Evolutionary conservation across 2,797 vertebrate genomes (phyloP), one percentile per base, ranked within the genome.

Genomic region (Cossypha polioptera): DNA sequence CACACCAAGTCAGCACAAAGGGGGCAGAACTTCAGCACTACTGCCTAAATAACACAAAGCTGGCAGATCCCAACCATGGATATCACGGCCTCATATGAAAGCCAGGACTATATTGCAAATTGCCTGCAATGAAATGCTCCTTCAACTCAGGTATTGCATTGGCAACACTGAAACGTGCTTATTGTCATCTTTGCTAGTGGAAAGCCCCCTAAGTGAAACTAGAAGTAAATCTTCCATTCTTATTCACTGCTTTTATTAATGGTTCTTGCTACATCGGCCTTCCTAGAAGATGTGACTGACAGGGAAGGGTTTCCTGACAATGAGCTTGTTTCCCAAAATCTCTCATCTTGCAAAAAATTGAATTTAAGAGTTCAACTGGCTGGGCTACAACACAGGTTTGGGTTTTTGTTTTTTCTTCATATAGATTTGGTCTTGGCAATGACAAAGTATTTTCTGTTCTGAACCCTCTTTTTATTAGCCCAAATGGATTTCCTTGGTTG

Each of bases 401-500:
- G 8, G 28, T 51, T 51, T 51, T 51, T 24, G 20, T 25, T 13
- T 31, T 42, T 28, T 38, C 6, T 4, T 0, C 1, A 6, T 19
- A 68, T 4, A 53, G 12, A 82, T 87, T 85, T 59, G 63, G 2
- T 43, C 53, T 87, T 88, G 48, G 55, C 28, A 88, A 86, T 48
- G 31, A 77, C 28, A 33, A 71, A 87, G 42, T 77, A 53, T 43
- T 94, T 67, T 88, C 87, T 92, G 48, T 58, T 88, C 67, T 69
- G 62, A 78, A 57, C 19, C 8, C 29, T 63, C 55, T 71, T 94
- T 95, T 91, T 47, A 74, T 69, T 61, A 77, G 42, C 29, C 57
- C 26, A 31, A 43, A 35, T 33, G 16, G 29, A 79, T 90, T 87
- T 92, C 29, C 67, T 86, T 78, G 48, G 28, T n/a, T 67, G 26